Evolutionary conservation across 2,797 vertebrate species (phyloP).

Genomic region (Acropternis orthonyx): DNA sequence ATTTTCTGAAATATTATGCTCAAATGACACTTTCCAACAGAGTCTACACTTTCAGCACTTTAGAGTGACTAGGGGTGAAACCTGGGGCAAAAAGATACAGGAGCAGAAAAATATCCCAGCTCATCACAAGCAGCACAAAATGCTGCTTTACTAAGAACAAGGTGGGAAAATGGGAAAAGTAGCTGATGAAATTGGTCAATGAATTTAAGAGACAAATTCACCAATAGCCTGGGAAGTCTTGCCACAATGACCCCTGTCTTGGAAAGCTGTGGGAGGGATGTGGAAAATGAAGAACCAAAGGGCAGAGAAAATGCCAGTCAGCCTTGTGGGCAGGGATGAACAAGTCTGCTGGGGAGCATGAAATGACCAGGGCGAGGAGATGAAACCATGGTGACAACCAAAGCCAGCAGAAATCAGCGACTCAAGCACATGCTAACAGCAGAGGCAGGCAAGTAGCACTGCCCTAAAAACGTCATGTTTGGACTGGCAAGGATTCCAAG

Average conservation of each 20-base stretch:
- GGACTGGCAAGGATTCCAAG: background rate
- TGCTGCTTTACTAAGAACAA: background rate
- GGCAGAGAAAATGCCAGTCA: background rate
- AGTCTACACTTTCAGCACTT: background rate
- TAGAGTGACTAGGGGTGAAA: background rate
- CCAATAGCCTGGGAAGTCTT: background rate
- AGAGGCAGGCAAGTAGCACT: background rate
- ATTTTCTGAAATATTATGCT: background rate
- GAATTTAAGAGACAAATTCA: background rate
- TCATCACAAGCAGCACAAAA: background rate
- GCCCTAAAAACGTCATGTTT: background rate
- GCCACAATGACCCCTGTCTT: rapidly evolving
- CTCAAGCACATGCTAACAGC: background rate
- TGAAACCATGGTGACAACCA: background rate
- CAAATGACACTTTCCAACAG: background rate
- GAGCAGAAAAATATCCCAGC: background rate
- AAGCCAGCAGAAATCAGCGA: background rate
- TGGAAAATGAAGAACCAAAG: background rate
- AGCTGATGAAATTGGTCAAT: background rate
- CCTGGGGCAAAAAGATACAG: background rate
- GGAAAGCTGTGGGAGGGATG: background rate
- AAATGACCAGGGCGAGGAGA: background rate
- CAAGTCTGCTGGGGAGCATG: background rate
- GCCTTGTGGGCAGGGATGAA: background rate
- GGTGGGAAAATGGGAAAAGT: background rate